phyloP scores from a whole-genome alignment of 1,140 invertebrate genomes.

The Drosophila sproati region DNA sequence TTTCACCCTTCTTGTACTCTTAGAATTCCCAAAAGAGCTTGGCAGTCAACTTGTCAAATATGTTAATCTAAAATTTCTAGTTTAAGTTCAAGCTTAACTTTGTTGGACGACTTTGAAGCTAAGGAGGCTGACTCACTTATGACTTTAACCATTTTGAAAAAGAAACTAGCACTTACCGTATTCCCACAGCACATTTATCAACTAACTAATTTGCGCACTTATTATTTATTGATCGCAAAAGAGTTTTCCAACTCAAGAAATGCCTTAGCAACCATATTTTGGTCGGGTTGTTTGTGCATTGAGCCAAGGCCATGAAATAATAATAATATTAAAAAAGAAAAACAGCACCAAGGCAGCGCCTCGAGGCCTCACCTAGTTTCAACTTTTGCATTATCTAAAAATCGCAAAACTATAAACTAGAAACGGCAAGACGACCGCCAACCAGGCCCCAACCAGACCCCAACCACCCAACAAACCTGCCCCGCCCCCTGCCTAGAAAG shows the following conservation, averaged over 20 bases:
- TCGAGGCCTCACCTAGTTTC: conserved; percentile 73
- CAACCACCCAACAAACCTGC: not conserved
- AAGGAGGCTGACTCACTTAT: not conserved
- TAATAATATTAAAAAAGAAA: conserved; percentile 21
- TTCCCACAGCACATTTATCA: conserved; percentile 21
- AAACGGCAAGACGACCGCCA: conserved; percentile 33
- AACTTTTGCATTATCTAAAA: conserved; percentile 80
- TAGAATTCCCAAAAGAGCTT: too few relatives aligned
- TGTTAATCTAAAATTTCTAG: not conserved
- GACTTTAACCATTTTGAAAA: not conserved
- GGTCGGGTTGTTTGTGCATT: conserved; percentile 7
- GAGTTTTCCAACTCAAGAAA: not conserved
- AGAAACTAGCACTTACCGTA: conserved; percentile 9
- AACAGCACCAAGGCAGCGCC: conserved; percentile 38
- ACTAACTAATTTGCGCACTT: conserved; percentile 10
- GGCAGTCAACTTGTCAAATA: too few relatives aligned
- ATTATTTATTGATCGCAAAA: conserved; percentile 32
- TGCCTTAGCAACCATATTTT: not conserved
- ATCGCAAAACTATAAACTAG: conserved; percentile 79
- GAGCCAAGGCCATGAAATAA: conserved; percentile 20
- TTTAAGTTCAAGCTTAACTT: not conserved
- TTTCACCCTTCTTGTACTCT: too few relatives aligned
- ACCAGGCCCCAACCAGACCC: not conserved
- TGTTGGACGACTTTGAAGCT: not conserved
- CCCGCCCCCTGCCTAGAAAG: conserved; percentile 24